A percentile compares a stretch with the other conserved stretches of the same genome.
These are phyloP conservation scores for Eriosoma lanigerum DNA, from an alignment of 1,140 invertebrate species.

Conservation along the genomic window DNA sequence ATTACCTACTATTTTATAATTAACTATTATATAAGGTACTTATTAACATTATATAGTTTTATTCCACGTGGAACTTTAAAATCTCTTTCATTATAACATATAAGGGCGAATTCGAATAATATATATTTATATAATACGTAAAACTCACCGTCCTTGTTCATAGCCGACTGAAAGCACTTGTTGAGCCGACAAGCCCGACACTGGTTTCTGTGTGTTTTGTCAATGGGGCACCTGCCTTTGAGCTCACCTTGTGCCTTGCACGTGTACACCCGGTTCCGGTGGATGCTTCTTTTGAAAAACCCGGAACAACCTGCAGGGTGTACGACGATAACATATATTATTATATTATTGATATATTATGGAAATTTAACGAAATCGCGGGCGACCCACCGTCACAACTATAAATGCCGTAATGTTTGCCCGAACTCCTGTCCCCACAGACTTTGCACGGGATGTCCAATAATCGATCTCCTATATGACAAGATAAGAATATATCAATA, in stretches of 20 bases:
- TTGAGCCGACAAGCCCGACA: constrained; percentile 93
- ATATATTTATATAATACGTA: no score
- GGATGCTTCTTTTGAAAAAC: constrained; percentile 96
- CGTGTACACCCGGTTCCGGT: constrained; percentile 91
- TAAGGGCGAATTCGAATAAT: not conserved
- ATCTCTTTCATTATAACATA: not conserved
- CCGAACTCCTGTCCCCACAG: constrained; percentile 92
- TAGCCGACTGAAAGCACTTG: constrained; percentile 95
- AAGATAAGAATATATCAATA: constrained; percentile 53
- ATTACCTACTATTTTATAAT: no score
- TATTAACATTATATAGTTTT: no score
- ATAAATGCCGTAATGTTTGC: constrained; percentile 97
- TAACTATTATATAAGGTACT: no score
- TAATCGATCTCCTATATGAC: constrained; percentile 79
- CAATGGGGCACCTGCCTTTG: constrained; percentile 91
- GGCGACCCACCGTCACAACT: constrained; percentile 86
- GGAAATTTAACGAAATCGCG: not conserved
- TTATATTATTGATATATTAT: not conserved
- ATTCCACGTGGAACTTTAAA: no score
- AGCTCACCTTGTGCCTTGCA: constrained; percentile 92
- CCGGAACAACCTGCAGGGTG: constrained; percentile 81
- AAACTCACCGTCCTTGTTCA: constrained; percentile 97
- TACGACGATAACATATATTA: constrained; percentile 29
- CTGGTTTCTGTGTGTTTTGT: constrained; percentile 96
- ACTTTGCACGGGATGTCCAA: constrained; percentile 95